phyloP scores from a whole-genome alignment of 1,140 invertebrate species.

The Onthophagus taurus region DNA sequence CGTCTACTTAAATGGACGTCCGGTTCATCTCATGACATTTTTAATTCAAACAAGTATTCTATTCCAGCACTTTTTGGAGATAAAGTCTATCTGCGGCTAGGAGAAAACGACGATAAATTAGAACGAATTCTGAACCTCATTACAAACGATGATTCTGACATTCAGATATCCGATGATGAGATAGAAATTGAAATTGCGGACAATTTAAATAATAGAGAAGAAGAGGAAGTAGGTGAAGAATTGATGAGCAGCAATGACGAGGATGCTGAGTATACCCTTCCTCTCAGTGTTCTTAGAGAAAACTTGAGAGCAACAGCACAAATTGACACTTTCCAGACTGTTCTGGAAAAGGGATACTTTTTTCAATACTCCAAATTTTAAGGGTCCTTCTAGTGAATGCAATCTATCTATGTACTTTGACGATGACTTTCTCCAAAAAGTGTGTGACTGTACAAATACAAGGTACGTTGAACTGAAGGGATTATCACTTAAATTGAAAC shows the following conservation, averaged over 20 bases:
- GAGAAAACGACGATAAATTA: slow-evolving; percentile 13
- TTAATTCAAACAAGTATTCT: background rate
- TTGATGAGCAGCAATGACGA: slow-evolving; percentile 6
- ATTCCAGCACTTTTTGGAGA: slow-evolving; percentile 1
- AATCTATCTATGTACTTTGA: slow-evolving; percentile 13
- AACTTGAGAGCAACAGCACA: background rate
- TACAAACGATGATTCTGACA: slow-evolving; percentile 10
- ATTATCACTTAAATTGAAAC: slow-evolving; percentile 15
- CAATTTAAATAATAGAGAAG: background rate
- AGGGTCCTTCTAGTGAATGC: slow-evolving; percentile 1
- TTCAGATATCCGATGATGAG: slow-evolving; percentile 7
- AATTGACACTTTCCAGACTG: slow-evolving; percentile 1
- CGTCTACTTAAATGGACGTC: background rate
- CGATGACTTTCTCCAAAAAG: slow-evolving; percentile 12
- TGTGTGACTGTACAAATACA: slow-evolving; percentile 18
- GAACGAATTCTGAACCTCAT: slow-evolving; percentile 1
- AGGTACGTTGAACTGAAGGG: slow-evolving; percentile 15
- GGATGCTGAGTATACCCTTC: slow-evolving; percentile 9
- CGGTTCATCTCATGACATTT: background rate
- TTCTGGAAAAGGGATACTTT: slow-evolving; percentile 6
- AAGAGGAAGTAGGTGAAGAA: slow-evolving; percentile 1
- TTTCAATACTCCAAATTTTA: slow-evolving; percentile 10
- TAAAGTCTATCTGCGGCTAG: slow-evolving; percentile 1
- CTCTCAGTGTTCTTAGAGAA: background rate
- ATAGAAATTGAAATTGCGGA: background rate